Evolutionary conservation across 2,888 invertebrate species (phyloP).

Genomic region (Tenthredo livida): DNA sequence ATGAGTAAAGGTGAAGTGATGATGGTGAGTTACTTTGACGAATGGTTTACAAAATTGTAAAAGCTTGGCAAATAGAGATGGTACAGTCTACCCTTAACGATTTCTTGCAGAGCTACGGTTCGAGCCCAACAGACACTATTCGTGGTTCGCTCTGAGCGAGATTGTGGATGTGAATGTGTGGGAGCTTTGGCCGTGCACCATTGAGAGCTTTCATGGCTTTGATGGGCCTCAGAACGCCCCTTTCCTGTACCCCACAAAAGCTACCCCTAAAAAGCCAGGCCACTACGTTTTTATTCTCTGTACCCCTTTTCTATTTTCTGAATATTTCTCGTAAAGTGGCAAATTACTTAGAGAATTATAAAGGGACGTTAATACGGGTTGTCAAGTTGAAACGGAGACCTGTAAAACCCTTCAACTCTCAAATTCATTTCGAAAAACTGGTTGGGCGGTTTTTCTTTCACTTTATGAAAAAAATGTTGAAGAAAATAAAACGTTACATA

Average conservation of each 20-base stretch:
- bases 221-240: conserved; percentile 72
- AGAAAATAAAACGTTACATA: background rate
- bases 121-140: conserved; percentile 51
- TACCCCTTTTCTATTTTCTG: conserved; percentile 44
- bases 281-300: conserved; percentile 64
- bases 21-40: conserved; percentile 37
- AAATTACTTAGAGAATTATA: conserved; percentile 43
- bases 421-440: background rate
- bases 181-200: conserved; percentile 56
- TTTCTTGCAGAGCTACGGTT: conserved; percentile 52
- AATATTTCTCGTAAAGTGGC: conserved; percentile 38
- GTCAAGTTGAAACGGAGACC: conserved; percentile 1
- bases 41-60: conserved; percentile 46
- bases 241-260: conserved; percentile 69
- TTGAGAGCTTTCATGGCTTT: conserved; percentile 70
- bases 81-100: conserved; percentile 34
- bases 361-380: conserved; percentile 29
- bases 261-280: conserved; percentile 63
- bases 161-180: conserved; percentile 39
- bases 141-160: conserved; percentile 37
- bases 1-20: background rate
- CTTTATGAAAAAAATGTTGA: background rate
- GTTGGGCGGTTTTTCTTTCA: background rate
- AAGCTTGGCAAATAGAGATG: conserved; percentile 44
- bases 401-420: background rate